A percentile compares a stretch with the other conserved stretches of the same genome.
phyloP scores from a whole-genome alignment of 1,140 invertebrate genomes.

The Olivierus martensii region DNA sequence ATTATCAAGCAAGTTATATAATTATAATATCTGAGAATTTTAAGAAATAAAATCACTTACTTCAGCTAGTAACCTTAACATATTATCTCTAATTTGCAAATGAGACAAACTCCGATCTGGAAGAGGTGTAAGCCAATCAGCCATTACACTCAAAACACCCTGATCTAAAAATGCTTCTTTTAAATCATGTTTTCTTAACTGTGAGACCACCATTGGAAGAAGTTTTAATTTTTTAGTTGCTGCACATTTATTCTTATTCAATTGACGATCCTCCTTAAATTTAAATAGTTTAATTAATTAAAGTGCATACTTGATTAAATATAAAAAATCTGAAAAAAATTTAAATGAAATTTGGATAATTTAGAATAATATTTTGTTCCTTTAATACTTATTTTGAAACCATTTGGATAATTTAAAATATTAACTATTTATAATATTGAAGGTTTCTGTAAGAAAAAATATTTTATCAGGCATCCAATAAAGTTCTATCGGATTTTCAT shows the following conservation, averaged over 20 bases:
- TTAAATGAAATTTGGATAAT: no score
- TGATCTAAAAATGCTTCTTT: constrained; percentile 91
- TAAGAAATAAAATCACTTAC: constrained; percentile 38
- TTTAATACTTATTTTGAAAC: no score
- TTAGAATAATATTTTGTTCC: no score
- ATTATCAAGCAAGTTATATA: no score
- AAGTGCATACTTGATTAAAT: no score
- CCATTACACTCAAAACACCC: constrained; percentile 79
- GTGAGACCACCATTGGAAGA: constrained; percentile 72
- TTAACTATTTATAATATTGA: no score
- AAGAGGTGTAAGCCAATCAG: constrained; percentile 96
- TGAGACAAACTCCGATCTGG: constrained; percentile 92
- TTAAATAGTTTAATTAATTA: neutral
- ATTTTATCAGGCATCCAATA: no score
- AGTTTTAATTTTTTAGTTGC: constrained; percentile 85
- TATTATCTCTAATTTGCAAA: constrained; percentile 71
- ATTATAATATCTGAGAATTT: neutral
- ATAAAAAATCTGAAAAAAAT: no score
- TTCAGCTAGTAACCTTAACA: constrained; percentile 74
- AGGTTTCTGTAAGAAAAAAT: no score
- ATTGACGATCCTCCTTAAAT: constrained; percentile 62
- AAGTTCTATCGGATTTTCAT: no score
- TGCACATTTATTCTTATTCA: constrained; percentile 66
- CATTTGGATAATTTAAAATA: no score
- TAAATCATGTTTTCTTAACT: constrained; percentile 87